phyloP scores from a whole-genome alignment of 2,888 invertebrate genomes.

The Ferdinandea cuprea region DNA sequence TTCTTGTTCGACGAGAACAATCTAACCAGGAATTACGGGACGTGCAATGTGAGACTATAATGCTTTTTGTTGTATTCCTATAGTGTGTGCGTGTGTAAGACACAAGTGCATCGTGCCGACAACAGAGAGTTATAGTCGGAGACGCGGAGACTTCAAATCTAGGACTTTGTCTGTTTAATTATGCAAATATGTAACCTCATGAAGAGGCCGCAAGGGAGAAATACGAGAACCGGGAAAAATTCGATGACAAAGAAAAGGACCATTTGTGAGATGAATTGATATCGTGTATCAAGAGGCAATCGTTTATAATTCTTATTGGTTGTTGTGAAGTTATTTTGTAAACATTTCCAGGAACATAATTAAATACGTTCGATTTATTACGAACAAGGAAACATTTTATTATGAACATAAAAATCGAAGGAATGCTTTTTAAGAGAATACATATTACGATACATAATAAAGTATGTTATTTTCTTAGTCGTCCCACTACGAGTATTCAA shows the following conservation, averaged over 20 bases:
- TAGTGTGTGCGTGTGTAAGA: not conserved
- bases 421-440: too few species aligned
- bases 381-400: too few species aligned
- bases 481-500: too few species aligned
- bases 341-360: too few species aligned
- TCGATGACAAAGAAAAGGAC: not conserved
- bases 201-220: not conserved
- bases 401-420: too few species aligned
- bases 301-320: too few species aligned
- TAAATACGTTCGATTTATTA: too few species aligned
- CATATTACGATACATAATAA: too few species aligned
- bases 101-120: not conserved
- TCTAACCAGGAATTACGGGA: constrained; percentile 27
- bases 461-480: too few species aligned
- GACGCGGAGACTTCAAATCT: not conserved
- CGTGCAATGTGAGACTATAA: constrained; percentile 21
- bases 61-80: not conserved
- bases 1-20: constrained; percentile 16
- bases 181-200: constrained; percentile 20
- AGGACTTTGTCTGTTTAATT: constrained; percentile 24
- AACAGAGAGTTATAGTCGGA: not conserved
- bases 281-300: constrained; percentile 6
- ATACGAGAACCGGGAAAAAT: not conserved
- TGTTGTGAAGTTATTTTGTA: too few species aligned
- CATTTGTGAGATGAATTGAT: constrained; percentile 3